Evolutionary conservation across 2,113 vertebrate species (phyloP), one percentile per base, ranked within the genome.

Genomic region (Progne subis): DNA sequence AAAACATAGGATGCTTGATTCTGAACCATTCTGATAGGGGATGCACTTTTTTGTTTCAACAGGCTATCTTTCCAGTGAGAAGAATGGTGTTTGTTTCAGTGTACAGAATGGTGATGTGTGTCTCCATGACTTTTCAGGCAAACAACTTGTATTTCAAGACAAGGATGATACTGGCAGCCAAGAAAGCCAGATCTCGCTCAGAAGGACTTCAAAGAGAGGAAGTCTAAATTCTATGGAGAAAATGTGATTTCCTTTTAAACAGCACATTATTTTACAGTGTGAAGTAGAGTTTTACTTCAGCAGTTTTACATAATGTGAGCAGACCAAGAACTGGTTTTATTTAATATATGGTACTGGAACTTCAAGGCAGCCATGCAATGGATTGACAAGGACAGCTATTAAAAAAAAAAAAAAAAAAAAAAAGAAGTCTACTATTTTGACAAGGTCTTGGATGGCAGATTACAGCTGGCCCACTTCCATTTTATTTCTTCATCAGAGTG

Each of bases 181-280:
- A 60, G 98, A 97, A 94, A 96, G 59, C 79, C 97, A 86, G 24
- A 71, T 98, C 56, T 95, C 96, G 0, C 82, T 98, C 85, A 97
- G 97, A 97, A 98, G 97, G 98, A 98, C 98, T 98, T 98, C 97
- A 93, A 98, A 97, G 85, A 94, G 95, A 61, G 98, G 95, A 91
- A 98, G 97, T 72, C 94, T 98, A 80, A 97, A 88, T 92, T 98
- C 98, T 60, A 90, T 97, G 84, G 98, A 98, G 89, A 98, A 98
- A 96, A 98, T 98, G 96, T 98, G 97, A 98, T 97, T 94, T 87
- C 50, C 69, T 92, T 96, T 92, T 82, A 43, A 95, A 95, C 85
- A 63, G 56, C 70, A 74, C 82, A 67, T 84, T 91, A 81, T 94
- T 97, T 95, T 87, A 85, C 86, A 82, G 86, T 93, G 77, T 95